Percentiles rank a stretch among this genome's conserved stretches.
Evolutionary conservation across 2,797 vertebrate genomes (phyloP).

Genomic region (Delichon dasypus): DNA sequence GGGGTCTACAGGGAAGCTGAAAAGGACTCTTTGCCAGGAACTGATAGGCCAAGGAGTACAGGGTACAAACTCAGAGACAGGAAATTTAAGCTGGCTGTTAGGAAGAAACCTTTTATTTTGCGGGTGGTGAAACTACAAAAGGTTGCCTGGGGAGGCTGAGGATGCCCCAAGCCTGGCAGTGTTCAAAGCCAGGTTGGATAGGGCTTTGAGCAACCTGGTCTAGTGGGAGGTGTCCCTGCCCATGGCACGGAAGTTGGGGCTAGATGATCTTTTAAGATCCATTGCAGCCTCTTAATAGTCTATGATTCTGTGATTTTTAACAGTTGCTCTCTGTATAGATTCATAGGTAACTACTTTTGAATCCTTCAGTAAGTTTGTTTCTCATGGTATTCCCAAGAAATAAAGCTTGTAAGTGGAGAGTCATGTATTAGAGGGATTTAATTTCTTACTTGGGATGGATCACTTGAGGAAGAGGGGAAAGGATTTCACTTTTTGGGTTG

Average conservation of each 20-base stretch:
- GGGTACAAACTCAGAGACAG: background rate
- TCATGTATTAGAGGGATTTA: background rate
- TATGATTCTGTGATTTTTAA: background rate
- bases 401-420: background rate
- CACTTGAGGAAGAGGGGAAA: background rate
- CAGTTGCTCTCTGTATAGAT: background rate
- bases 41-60: background rate
- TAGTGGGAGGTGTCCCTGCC: background rate
- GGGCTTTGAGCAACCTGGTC: background rate
- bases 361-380: background rate
- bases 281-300: background rate
- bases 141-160: background rate
- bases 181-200: background rate
- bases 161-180: background rate
- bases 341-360: background rate
- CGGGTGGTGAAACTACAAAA: background rate
- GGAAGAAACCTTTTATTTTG: background rate
- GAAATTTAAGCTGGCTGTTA: background rate
- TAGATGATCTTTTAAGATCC: background rate
- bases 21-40: background rate
- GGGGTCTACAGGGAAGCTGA: background rate
- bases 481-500: background rate
- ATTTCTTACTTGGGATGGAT: background rate
- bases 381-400: background rate
- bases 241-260: background rate